A percentile compares a stretch with the other conserved stretches of the same genome.
Conservation (phyloP, 1,140 invertebrate genomes). For the Drosophila rhopaloa region DNA sequence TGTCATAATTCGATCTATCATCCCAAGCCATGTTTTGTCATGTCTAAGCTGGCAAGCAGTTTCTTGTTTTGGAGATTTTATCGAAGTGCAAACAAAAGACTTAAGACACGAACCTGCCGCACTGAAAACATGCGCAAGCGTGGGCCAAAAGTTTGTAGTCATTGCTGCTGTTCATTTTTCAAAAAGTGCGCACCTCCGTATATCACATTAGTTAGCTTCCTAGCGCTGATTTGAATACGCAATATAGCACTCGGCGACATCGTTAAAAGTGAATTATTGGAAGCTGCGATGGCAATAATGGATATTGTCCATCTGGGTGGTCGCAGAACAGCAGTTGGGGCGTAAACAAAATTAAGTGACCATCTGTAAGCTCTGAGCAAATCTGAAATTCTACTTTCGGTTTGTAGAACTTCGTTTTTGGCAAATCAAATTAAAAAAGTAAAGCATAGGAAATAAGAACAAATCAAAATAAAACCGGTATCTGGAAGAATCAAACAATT, state of each 20-base stretch:
- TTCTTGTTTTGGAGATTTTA: conserved; percentile 33
- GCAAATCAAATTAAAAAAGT: conserved; percentile 20
- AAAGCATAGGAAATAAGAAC: conserved; percentile 9
- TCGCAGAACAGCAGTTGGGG: conserved; percentile 15
- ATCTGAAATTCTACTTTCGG: conserved; percentile 36
- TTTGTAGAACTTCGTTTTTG: conserved; percentile 66
- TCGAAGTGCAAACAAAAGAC: conserved; percentile 63
- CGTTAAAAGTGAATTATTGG: conserved; percentile 11
- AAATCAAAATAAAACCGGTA: conserved; percentile 54
- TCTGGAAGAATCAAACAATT: conserved; percentile 37
- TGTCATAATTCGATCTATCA: conserved; percentile 40
- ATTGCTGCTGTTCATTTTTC: conserved; percentile 25
- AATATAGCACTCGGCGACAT: not conserved
- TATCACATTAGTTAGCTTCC: conserved; percentile 51
- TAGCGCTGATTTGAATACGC: conserved; percentile 28
- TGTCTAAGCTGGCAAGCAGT: conserved; percentile 18
- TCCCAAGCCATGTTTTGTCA: conserved; percentile 24
- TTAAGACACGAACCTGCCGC: conserved; percentile 58
- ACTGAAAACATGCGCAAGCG: conserved; percentile 15
- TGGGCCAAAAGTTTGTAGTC: conserved; percentile 20
- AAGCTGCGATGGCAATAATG: conserved; percentile 15
- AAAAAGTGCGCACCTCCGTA: conserved; percentile 21
- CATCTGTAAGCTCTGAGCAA: conserved; percentile 51
- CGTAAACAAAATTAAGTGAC: conserved; percentile 38
- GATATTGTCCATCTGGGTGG: conserved; percentile 49